A percentile compares a stretch with the other conserved stretches of the same genome.
Conservation (phyloP, 2,797 vertebrate genomes). For the Tauraco hartlaubi region DNA sequence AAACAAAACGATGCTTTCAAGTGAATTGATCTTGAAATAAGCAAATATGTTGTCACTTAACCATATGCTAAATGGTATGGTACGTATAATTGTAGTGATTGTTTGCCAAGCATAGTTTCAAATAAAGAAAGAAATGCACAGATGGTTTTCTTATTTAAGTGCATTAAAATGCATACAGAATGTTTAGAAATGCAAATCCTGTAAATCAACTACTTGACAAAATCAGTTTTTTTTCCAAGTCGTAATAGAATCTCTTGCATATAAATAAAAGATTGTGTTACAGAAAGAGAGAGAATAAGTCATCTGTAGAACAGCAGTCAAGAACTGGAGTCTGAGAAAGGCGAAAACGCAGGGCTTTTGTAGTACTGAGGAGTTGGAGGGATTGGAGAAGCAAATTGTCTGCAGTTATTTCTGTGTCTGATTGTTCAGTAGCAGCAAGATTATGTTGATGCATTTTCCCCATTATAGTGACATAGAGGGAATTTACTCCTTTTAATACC, state of each 20-base stretch:
- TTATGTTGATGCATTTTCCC: constrained; percentile 18
- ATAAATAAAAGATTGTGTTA: constrained; percentile 47
- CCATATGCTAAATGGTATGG: neutral
- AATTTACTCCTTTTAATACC: constrained; percentile 24
- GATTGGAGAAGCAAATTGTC: neutral
- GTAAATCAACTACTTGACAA: constrained; percentile 56
- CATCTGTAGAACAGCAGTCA: constrained; percentile 14
- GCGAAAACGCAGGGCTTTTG: neutral
- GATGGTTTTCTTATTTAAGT: constrained; percentile 65
- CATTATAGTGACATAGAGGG: constrained; percentile 9
- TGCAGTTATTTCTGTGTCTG: constrained; percentile 15
- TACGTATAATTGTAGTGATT: constrained; percentile 47
- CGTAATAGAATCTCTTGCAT: constrained; percentile 29
- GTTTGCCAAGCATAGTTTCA: constrained; percentile 18
- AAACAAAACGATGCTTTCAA: constrained; percentile 24
- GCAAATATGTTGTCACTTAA: constrained; percentile 19
- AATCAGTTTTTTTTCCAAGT: constrained; percentile 55
- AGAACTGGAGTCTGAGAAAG: neutral
- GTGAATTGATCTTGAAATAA: constrained; percentile 22
- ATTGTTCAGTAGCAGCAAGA: constrained; percentile 8
- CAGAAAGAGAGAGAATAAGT: constrained; percentile 36
- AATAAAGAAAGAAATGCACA: constrained; percentile 46
- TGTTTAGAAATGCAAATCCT: constrained; percentile 68
- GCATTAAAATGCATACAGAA: constrained; percentile 59
- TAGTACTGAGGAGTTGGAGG: neutral